phyloP scores from a whole-genome alignment of 92 coral and sea anemone genomes.

The Pocillopora grandis region DNA sequence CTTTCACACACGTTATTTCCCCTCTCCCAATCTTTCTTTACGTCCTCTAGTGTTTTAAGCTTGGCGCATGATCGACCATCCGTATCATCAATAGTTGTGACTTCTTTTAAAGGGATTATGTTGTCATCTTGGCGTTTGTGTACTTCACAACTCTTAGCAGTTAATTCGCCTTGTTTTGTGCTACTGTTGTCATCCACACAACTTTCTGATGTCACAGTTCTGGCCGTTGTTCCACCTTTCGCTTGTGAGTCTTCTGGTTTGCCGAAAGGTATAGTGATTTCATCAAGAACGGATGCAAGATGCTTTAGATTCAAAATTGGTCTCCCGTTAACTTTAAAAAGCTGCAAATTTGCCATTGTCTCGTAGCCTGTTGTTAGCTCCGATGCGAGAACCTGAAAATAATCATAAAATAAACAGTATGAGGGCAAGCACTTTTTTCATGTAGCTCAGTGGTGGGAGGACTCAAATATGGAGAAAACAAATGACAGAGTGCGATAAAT shows the following conservation, averaged over 20 bases:
- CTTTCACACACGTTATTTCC: conserved; percentile 44
- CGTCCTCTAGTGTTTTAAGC: conserved; percentile 49
- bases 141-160: conserved; percentile 21
- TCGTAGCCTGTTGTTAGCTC: conserved; percentile 89
- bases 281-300: conserved; percentile 74
- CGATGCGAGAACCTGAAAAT: conserved; percentile 77
- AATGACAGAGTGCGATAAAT: too few species aligned
- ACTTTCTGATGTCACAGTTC: background rate
- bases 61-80: conserved; percentile 45
- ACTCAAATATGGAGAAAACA: too few species aligned
- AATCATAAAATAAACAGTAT: background rate
- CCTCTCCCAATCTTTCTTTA: conserved; percentile 40
- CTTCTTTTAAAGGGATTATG: conserved; percentile 22
- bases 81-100: conserved; percentile 21
- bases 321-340: conserved; percentile 80
- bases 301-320: conserved; percentile 78
- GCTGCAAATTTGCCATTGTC: conserved; percentile 79
- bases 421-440: background rate
- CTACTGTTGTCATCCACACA: conserved; percentile 15
- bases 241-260: conserved; percentile 12
- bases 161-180: conserved; percentile 31
- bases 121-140: conserved; percentile 22
- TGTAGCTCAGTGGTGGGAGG: too few species aligned
- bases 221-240: background rate
- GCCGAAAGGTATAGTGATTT: conserved; percentile 63